Base-by-base conservation (phyloP, 2,113 vertebrate species). In the Macheiramphus alcinus region DNA sequence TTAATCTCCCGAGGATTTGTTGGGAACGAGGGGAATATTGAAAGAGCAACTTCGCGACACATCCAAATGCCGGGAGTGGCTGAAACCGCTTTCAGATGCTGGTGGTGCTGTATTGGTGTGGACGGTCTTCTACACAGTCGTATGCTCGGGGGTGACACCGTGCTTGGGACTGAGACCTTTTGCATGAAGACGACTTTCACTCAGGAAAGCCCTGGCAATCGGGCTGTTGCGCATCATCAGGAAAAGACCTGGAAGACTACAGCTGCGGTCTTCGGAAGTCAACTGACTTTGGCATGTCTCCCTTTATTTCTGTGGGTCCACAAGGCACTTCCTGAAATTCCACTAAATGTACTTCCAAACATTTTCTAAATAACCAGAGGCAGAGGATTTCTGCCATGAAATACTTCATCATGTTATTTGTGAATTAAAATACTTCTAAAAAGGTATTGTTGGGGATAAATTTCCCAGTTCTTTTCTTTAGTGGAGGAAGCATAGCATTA, bases 401-500 rank as follows among this genome's bases (percentile, higher is more conserved):
- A 96, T 66, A 90, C 36, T 76, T 67, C 67, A 91, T 82, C 68
- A 58, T 66, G 56, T 91, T 90, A 70, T 70, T 21, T 90, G 68
- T 87, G 74, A 92, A 71, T 75, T 66, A 91, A 96, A 97, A 94
- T 92, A 84, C 42, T 88, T 92, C 63, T 80, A 53, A 59, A 63
- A 92, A 93, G 40, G 15, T 61, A 13, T 66, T 81, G 3, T 31
- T 62, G 6, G 31, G 26, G 36, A 26, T 56, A 72, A 29, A 61
- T 79, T n/a, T 84, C 47, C 40, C 9, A 14, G 45, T 66, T 92
- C 16, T 66, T 80, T 94, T 82, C 84, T 43, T 82, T 68, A 86
- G 78, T 70, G 56, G 53, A 95, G 38, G 32, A 97, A 94, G 76
- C 72, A 47, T 20, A 88, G 62, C 73, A 98, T 95, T 96, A 97